These are phyloP conservation scores for Cerastis rubricosa DNA, from an alignment of 2,888 invertebrate species.

Conservation along the genomic window DNA sequence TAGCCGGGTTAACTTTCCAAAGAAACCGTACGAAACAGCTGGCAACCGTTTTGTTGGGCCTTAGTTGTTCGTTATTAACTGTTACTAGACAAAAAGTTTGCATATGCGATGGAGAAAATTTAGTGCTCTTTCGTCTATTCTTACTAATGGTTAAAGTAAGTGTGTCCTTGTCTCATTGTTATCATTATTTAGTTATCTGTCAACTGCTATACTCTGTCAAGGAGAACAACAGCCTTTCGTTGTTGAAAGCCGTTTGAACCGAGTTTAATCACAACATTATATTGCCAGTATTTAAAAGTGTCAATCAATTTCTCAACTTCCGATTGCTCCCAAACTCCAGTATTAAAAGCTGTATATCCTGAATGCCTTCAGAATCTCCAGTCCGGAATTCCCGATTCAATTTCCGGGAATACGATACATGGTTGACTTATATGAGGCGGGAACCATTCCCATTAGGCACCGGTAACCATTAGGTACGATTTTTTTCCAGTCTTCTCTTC, in stretches of 20 bases:
- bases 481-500: slow-evolving; percentile 36
- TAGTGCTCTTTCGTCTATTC: not conserved
- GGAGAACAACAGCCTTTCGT: not conserved
- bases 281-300: not conserved
- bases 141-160: not conserved
- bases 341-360: slow-evolving; percentile 33
- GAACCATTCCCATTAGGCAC: not conserved
- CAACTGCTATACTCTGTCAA: not conserved
- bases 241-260: not conserved
- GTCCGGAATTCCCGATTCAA: slow-evolving; percentile 56
- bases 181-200: not conserved
- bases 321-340: slow-evolving; percentile 11
- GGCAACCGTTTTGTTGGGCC: not conserved
- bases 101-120: not conserved
- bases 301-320: slow-evolving; percentile 7
- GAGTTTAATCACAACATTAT: slow-evolving; percentile 2
- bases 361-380: slow-evolving; percentile 38
- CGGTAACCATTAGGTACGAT: slow-evolving; percentile 13
- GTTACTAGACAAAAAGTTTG: slow-evolving; percentile 1
- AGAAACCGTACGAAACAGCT: not conserved
- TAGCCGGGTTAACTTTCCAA: not conserved
- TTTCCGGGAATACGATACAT: slow-evolving; percentile 53
- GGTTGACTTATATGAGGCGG: slow-evolving; percentile 40
- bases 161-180: not conserved
- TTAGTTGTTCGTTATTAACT: not conserved